These are phyloP conservation scores for Cantharis rustica DNA, from an alignment of 2,888 invertebrate genomes.

Conservation along the genomic window DNA sequence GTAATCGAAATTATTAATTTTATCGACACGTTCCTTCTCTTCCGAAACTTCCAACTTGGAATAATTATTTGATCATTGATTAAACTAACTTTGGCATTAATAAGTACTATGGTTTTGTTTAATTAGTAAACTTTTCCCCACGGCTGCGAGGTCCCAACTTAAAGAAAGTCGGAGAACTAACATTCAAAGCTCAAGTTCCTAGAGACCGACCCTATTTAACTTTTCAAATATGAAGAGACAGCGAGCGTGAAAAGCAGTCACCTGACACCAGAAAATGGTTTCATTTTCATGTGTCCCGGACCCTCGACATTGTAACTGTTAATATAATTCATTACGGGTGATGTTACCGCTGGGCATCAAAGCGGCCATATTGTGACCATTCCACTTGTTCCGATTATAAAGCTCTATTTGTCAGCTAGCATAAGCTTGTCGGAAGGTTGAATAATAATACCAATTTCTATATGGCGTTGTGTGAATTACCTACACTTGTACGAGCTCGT, in stretches of 20 bases:
- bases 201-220: slow-evolving; percentile 31
- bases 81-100: background rate
- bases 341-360: slow-evolving; percentile 39
- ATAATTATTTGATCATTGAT: background rate
- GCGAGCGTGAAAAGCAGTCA: slow-evolving; percentile 29
- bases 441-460: slow-evolving; percentile 17
- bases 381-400: slow-evolving; percentile 30
- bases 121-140: background rate
- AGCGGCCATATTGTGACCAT: slow-evolving; percentile 27
- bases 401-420: slow-evolving; percentile 27
- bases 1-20: background rate
- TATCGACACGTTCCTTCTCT: background rate
- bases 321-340: slow-evolving; percentile 40
- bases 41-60: background rate
- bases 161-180: slow-evolving; percentile 11
- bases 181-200: slow-evolving; percentile 25
- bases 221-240: slow-evolving; percentile 32
- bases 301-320: slow-evolving; percentile 34
- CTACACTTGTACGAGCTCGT: slow-evolving; percentile 8
- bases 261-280: slow-evolving; percentile 28
- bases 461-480: slow-evolving; percentile 8
- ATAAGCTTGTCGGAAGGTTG: slow-evolving; percentile 19
- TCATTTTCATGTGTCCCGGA: slow-evolving; percentile 29
- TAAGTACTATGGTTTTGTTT: background rate
- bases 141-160: background rate